Base-by-base conservation (phyloP, 2,888 invertebrate genomes). In the Erebia aethiops region DNA sequence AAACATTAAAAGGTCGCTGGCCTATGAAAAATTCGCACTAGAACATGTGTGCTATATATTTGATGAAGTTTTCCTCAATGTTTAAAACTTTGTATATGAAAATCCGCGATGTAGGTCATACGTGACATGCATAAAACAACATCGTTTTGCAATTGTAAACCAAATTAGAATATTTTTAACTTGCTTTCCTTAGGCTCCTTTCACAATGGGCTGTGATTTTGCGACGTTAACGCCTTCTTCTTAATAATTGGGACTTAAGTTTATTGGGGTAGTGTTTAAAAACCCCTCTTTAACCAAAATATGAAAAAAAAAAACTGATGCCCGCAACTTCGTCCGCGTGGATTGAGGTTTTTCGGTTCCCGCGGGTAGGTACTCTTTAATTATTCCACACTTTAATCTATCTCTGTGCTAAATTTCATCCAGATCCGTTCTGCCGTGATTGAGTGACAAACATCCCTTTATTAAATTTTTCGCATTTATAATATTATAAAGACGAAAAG, bases 61-160 rank as follows among this genome's bases (percentile, higher is more conserved):
- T 51, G 14, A 58, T 63, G 18, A 13, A 11, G 46, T 41, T 67
- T 18, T 67, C 43, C 8, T 52, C 4, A 58, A 63, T 58, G 70
- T 72, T 67, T 65, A 35, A 72, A 57, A 51, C 63, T 58, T 16
- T 49, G 61, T 67, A 71, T 35, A 67, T 60, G 68, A 71, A 35
- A 52, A 49, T 43, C 21, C 35, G 11, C 35, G 35, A 73, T 71
- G 49, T 67, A 68, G 73, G 71, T 73, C 73, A 61, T 60, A 54
- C 56, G 65, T 56, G 60, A 65, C 67, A 71, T 68, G 61, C 56
- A 65, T 61, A 61, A 61, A 71, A 68, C 68, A 57, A 57, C 64
- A 61, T 68, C 56, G 58, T 65, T 49, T 52, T 43, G 46, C 58
- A 58, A 63, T 63, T 62, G 66, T 61, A 16, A 52, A 63, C 51